Conservation (phyloP, 2,797 vertebrate genomes). For the Galago senegalensis region DNA sequence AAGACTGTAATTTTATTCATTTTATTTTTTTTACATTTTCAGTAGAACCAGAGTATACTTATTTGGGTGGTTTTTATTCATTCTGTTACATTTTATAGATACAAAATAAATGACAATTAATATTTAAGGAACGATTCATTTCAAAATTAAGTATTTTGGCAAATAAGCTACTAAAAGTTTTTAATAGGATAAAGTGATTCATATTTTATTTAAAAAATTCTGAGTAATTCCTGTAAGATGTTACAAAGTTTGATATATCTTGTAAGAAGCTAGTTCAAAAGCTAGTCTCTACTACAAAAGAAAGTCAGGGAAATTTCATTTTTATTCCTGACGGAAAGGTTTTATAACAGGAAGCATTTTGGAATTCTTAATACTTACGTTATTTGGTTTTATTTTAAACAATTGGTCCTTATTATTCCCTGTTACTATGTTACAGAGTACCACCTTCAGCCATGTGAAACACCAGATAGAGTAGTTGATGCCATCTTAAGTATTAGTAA, state of each 20-base stretch:
- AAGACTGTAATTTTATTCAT: slow-evolving; percentile 38
- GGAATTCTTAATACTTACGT: neutral
- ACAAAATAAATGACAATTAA: neutral
- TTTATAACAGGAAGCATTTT: neutral
- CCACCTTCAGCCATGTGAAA: neutral
- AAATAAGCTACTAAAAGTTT: neutral
- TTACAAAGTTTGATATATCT: neutral
- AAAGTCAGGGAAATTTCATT: neutral
- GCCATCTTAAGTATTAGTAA: neutral
- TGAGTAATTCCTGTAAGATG: neutral
- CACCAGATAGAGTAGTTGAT: neutral
- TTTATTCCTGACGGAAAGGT: neutral
- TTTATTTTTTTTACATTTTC: neutral
- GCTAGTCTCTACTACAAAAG: neutral
- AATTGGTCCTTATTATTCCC: neutral
- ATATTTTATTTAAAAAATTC: neutral
- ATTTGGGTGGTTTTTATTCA: neutral
- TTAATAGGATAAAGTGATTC: neutral
- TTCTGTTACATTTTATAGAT: neutral
- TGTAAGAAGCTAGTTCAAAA: neutral
- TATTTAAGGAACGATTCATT: neutral
- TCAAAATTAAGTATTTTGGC: slow-evolving; percentile 18
- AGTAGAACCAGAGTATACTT: neutral
- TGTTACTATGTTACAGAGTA: no score
- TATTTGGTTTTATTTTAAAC: slow-evolving; percentile 9